phyloP scores from a whole-genome alignment of 2,888 invertebrate genomes.

The Erebia palarica region DNA sequence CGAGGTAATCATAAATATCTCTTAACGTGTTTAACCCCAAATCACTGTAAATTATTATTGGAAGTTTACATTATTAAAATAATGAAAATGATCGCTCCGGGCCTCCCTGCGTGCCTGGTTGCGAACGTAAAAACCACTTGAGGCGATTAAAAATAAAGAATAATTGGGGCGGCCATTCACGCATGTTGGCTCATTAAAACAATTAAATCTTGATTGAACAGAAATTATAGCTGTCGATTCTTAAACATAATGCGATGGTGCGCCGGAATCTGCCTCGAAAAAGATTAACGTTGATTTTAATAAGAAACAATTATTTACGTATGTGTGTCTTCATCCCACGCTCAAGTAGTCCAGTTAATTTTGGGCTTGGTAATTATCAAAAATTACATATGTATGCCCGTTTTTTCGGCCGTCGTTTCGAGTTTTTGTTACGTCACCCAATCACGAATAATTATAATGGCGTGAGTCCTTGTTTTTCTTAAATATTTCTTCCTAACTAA shows the following conservation, averaged over 20 bases:
- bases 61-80: slow-evolving; percentile 83
- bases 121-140: slow-evolving; percentile 81
- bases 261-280: slow-evolving; percentile 77
- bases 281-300: slow-evolving; percentile 82
- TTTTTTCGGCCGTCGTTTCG: slow-evolving; percentile 70
- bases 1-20: slow-evolving; percentile 77
- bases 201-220: slow-evolving; percentile 83
- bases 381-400: slow-evolving; percentile 76
- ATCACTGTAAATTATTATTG: slow-evolving; percentile 83
- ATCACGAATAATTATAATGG: slow-evolving; percentile 37
- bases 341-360: slow-evolving; percentile 73
- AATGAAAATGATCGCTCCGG: slow-evolving; percentile 80
- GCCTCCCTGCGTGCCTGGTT: slow-evolving; percentile 78
- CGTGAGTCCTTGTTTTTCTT: slow-evolving; percentile 24
- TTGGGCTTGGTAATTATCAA: slow-evolving; percentile 77
- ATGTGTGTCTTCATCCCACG: slow-evolving; percentile 77
- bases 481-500: neutral
- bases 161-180: slow-evolving; percentile 82
- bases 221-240: slow-evolving; percentile 83
- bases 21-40: slow-evolving; percentile 81
- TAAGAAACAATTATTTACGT: slow-evolving; percentile 81
- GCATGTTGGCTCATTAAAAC: slow-evolving; percentile 82
- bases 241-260: slow-evolving; percentile 79
- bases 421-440: slow-evolving; percentile 57
- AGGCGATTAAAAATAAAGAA: slow-evolving; percentile 83